These are phyloP conservation scores for Napeogenes sylphis DNA, from an alignment of 2,888 invertebrate genomes.

Conservation along the genomic window DNA sequence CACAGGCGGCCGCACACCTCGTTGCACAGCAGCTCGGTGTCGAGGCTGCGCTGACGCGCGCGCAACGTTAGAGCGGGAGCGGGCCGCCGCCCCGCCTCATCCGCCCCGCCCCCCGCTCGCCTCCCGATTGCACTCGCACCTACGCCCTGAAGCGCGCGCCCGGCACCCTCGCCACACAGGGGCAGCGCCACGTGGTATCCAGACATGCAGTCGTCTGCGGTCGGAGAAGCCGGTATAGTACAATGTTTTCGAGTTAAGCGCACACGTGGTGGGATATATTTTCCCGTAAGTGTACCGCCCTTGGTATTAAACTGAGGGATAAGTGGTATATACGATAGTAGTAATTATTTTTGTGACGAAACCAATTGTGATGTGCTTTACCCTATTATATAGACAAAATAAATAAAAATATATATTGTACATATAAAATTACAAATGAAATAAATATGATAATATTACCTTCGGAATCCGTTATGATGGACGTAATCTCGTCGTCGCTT, in stretches of 20 bases:
- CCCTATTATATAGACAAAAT: too few species aligned
- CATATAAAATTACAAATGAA: too few species aligned
- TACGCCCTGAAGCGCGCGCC: conserved; percentile 81
- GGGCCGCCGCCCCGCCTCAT: conserved; percentile 58
- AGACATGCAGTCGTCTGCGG: conserved; percentile 81
- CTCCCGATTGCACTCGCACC: conserved; percentile 69
- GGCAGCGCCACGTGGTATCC: conserved; percentile 86
- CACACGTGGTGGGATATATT: too few species aligned
- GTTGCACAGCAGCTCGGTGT: conserved; percentile 71
- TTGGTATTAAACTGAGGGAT: too few species aligned
- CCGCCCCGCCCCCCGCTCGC: conserved; percentile 43
- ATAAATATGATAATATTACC: conserved; percentile 56
- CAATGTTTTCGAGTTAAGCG: not conserved
- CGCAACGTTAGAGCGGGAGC: conserved; percentile 50
- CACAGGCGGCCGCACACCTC: conserved; percentile 72
- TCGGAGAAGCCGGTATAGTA: not conserved
- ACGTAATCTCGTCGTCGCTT: conserved; percentile 83
- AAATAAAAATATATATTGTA: too few species aligned
- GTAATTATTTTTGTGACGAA: too few species aligned
- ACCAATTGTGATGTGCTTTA: too few species aligned
- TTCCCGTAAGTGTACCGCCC: too few species aligned
- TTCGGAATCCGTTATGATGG: conserved; percentile 84
- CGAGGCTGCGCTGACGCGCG: conserved; percentile 66
- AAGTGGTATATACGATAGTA: too few species aligned
- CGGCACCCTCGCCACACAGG: conserved; percentile 83